Conservation (phyloP, 2,888 invertebrate genomes). For the Caenorhabditis macrosperma region DNA sequence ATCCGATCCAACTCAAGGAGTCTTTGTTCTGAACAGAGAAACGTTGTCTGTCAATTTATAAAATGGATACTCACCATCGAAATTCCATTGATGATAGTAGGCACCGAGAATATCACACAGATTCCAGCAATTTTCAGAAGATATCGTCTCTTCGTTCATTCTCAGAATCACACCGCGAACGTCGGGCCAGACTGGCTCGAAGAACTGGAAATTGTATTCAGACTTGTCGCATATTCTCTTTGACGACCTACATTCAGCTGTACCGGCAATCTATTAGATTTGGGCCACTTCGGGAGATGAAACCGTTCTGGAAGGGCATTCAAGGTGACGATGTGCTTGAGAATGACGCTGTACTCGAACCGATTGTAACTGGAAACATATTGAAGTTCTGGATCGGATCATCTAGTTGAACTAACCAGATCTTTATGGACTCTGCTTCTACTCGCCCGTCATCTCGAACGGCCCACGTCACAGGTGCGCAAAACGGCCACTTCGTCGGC, state of each 20-base stretch:
- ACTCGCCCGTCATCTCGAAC: conserved; percentile 7
- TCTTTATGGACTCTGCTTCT: background rate
- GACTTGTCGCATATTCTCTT: too few relatives aligned
- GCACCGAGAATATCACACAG: conserved; percentile 22
- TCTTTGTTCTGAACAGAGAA: background rate
- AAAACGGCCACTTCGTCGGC: conserved; percentile 21
- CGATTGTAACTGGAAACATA: conserved; percentile 6
- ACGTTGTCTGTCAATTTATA: background rate
- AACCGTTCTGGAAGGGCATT: background rate
- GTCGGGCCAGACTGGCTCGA: conserved; percentile 19
- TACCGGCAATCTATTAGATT: background rate
- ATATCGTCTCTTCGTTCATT: background rate
- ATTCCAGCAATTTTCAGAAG: background rate
- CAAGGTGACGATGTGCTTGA: background rate
- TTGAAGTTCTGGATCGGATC: too few relatives aligned
- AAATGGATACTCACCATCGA: conserved; percentile 20
- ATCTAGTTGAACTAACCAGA: conserved; percentile 7
- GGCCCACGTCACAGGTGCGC: conserved; percentile 18
- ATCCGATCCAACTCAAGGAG: background rate
- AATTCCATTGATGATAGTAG: conserved; percentile 33
- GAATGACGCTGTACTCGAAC: conserved; percentile 8
- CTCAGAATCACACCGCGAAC: background rate
- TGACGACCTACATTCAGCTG: too few relatives aligned
- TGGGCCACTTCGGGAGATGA: conserved; percentile 17
- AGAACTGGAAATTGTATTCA: conserved; percentile 16